Base-by-base conservation (phyloP, 2,888 invertebrate species). In the Anoncus sp. region DNA sequence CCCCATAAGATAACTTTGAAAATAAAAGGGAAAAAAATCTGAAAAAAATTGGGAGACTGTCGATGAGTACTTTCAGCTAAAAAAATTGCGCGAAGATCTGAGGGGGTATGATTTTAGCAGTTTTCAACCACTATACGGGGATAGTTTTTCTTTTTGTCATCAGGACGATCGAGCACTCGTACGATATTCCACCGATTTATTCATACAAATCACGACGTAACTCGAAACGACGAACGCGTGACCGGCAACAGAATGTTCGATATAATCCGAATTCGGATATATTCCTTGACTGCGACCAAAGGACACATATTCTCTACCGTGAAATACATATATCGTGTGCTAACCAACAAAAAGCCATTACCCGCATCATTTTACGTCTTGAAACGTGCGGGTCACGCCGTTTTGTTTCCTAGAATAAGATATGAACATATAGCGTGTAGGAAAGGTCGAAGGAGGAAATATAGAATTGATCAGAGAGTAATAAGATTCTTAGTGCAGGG, bases 401-500 rank as follows among this genome's bases (percentile, higher is more conserved):
- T 24, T 66, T 27, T 20, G 40, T 22, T 53, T 49, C n/a, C 6
- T 3, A 53, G 43, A 16, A 51, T 16, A 20, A 14, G 14, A 31
- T 22, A 10, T 18, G 31, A 2, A 27, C 62, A 38, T 14, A 27
- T 45, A 16, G 45, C 20, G 5, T 27, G 38, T 38, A 47, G 40
- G 40, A 62, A 38, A 49, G 67, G 43, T 72, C 71, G 60, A 55
- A 59, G 20, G 16, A 72, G 63, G 63, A 62, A 72, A 74, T 71
- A 66, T 59, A 72, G 72, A 75, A 79, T 75, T 65, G 82, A 80
- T 71, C 74, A 66, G 69, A 69, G 63, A 55, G 73, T 76, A 82
- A 82, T 76, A 76, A 81, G 82, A 82, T 82, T 82, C 72, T 69
- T 66, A 73, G 55, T 60, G 73, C 45, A 51, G 55, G 71, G 71